Percentiles rank a stretch among this genome's conserved stretches.
These are phyloP conservation scores for Dromiciops gliroides DNA, from an alignment of 2,113 vertebrate species.

Conservation along the genomic window DNA sequence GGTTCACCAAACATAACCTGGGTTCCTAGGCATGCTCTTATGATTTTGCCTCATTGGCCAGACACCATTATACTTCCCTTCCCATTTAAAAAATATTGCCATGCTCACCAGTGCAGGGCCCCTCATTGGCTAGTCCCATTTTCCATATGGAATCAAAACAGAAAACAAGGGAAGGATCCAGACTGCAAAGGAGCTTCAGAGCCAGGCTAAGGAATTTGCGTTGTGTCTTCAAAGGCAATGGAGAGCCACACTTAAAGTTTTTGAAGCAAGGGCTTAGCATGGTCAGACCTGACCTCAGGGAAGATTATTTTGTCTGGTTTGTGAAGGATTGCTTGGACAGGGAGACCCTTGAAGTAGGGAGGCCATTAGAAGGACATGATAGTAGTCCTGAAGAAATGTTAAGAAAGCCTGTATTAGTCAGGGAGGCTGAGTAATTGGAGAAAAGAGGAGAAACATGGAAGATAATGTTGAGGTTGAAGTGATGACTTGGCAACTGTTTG, in stretches of 20 bases:
- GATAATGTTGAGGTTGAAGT: background rate
- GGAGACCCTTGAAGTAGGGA: background rate
- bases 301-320: background rate
- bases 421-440: background rate
- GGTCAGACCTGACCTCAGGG: background rate
- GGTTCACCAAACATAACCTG: background rate
- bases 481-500: background rate
- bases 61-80: background rate
- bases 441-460: background rate
- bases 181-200: background rate
- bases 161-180: background rate
- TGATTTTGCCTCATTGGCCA: background rate
- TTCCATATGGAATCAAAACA: background rate
- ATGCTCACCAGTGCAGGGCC: background rate
- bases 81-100: background rate
- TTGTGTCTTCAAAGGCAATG: background rate
- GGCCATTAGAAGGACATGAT: background rate
- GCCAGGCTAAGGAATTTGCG: background rate
- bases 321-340: background rate
- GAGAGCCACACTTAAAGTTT: background rate
- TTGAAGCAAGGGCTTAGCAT: background rate
- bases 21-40: background rate
- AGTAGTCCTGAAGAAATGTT: background rate
- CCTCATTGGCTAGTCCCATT: background rate
- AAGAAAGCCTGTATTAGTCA: background rate